Evolutionary conservation across 2,113 vertebrate genomes (phyloP).

Genomic region (Cinclus mexicanus): DNA sequence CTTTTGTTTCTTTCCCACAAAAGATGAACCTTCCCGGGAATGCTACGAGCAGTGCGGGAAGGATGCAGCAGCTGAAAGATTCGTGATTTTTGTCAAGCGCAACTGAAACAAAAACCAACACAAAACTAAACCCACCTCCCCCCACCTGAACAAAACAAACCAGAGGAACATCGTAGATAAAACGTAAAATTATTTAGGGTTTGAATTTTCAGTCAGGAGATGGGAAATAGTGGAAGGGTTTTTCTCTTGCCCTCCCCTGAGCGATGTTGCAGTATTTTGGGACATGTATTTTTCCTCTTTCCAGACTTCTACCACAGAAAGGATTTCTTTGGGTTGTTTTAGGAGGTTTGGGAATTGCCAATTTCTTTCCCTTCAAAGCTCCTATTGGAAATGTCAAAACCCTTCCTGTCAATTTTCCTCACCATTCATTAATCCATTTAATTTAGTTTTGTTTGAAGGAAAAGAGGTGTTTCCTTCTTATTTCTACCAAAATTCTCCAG

Average conservation of each 20-base stretch:
- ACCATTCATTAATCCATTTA: neutral
- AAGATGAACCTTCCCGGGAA: neutral
- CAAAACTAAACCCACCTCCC: neutral
- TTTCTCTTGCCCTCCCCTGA: neutral
- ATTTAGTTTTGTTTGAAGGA: neutral
- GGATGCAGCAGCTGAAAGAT: neutral
- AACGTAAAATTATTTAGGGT: neutral
- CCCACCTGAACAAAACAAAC: neutral
- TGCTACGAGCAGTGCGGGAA: neutral
- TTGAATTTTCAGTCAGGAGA: neutral
- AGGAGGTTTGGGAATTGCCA: neutral
- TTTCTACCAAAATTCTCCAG: neutral
- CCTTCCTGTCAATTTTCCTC: neutral
- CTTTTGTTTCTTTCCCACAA: slow-evolving; percentile 35
- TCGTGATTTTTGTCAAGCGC: neutral
- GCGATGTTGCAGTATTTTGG: neutral
- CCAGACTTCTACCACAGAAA: neutral
- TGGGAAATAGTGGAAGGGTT: neutral
- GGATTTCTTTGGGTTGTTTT: neutral
- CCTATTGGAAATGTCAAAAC: neutral
- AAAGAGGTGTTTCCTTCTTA: neutral
- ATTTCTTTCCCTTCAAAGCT: neutral
- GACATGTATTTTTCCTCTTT: neutral
- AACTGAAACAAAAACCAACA: neutral
- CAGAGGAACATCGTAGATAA: neutral